phyloP scores from a whole-genome alignment of 2,888 invertebrate genomes.

The Tholera decimalis region DNA sequence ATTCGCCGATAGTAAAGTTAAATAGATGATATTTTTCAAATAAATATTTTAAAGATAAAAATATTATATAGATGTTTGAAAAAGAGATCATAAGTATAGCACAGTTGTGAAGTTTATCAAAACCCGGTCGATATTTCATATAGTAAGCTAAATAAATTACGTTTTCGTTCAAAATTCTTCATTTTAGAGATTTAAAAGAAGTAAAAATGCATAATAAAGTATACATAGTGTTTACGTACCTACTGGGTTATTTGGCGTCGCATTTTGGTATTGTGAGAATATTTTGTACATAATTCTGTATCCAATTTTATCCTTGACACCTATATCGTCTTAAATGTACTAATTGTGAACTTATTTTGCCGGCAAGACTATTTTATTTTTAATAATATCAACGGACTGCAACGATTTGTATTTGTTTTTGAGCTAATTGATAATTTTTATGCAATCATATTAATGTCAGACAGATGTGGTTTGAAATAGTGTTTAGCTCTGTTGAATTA shows the following conservation, averaged over 20 bases:
- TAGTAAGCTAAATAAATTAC: conserved; percentile 78
- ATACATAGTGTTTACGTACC: conserved; percentile 69
- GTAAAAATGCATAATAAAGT: conserved; percentile 82
- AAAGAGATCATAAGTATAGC: conserved; percentile 50
- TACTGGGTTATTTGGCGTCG: conserved; percentile 72
- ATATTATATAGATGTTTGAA: conserved; percentile 42
- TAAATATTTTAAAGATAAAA: conserved; percentile 44
- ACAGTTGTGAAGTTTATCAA: conserved; percentile 62
- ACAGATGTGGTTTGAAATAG: conserved; percentile 42
- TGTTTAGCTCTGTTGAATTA: conserved; percentile 19
- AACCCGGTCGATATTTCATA: conserved; percentile 78
- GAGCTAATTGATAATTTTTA: conserved; percentile 35
- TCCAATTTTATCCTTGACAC: conserved; percentile 74
- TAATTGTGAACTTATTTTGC: conserved; percentile 56
- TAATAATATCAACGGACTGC: conserved; percentile 22
- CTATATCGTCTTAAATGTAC: conserved; percentile 41
- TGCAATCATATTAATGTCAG: conserved; percentile 43
- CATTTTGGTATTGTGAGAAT: conserved; percentile 70
- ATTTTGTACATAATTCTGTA: conserved; percentile 74
- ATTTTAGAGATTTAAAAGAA: conserved; percentile 79
- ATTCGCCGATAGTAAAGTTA: conserved; percentile 50
- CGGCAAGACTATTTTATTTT: conserved; percentile 58
- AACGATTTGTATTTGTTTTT: conserved; percentile 16
- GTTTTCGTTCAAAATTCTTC: conserved; percentile 76
- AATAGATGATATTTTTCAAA: conserved; percentile 58